Conservation (phyloP, 2,888 invertebrate species). For the Lasioglossum leucozonium region DNA sequence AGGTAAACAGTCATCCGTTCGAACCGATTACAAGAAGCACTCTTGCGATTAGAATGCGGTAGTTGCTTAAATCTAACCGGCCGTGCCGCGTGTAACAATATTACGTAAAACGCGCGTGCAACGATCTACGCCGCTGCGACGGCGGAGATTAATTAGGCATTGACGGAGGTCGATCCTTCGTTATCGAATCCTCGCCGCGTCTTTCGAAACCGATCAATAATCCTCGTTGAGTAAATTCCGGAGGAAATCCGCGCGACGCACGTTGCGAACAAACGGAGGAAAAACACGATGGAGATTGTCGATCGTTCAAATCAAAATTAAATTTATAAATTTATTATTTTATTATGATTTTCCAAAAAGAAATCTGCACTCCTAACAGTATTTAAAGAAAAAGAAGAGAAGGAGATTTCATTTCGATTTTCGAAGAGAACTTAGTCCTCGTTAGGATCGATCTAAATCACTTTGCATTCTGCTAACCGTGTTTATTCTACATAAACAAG, state of each 20-base stretch:
- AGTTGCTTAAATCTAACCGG: slow-evolving; percentile 76
- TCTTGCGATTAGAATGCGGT: slow-evolving; percentile 67
- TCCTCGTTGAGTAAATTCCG: background rate
- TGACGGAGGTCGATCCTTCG: background rate
- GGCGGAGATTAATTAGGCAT: slow-evolving; percentile 61
- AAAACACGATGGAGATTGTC: background rate
- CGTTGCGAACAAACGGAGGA: background rate
- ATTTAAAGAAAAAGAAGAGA: background rate
- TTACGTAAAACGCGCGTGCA: slow-evolving; percentile 38
- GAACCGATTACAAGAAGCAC: slow-evolving; percentile 51
- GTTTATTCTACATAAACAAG: slow-evolving; percentile 83
- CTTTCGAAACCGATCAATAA: background rate
- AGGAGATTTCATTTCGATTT: background rate
- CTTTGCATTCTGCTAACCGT: slow-evolving; percentile 77
- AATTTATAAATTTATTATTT: too few relatives aligned
- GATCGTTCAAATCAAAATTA: too few relatives aligned
- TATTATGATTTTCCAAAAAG: too few relatives aligned
- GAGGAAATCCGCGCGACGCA: background rate
- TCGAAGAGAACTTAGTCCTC: slow-evolving; percentile 50
- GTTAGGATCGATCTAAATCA: slow-evolving; percentile 49
- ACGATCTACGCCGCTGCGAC: slow-evolving; percentile 41
- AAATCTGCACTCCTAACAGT: too few relatives aligned
- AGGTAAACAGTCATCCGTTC: slow-evolving; percentile 88
- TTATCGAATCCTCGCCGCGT: background rate
- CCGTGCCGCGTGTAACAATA: slow-evolving; percentile 60